Conservation (phyloP, 23 tunicate genomes). For the Ascidia mentula region DNA sequence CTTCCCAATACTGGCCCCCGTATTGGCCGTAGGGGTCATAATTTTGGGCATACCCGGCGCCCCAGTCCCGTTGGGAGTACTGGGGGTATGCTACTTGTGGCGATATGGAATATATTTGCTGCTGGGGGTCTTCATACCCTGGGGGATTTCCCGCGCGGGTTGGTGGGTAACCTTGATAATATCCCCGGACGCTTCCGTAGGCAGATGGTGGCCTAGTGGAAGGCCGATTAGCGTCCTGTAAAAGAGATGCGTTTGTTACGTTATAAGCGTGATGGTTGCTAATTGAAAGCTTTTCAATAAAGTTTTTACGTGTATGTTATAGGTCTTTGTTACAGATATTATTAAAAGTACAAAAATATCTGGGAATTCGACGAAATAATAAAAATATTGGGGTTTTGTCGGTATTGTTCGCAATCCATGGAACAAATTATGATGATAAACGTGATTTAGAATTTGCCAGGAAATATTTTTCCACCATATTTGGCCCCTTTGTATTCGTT, state of each 20-base stretch:
- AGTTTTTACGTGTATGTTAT: too few species aligned
- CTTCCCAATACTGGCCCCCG: constrained; percentile 16
- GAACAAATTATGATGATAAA: too few species aligned
- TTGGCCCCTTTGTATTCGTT: too few species aligned
- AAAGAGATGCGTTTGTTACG: not conserved
- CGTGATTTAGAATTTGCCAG: too few species aligned
- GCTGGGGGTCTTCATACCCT: constrained; percentile 28
- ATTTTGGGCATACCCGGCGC: constrained; percentile 2
- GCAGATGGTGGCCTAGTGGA: constrained; percentile 30
- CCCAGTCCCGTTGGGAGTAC: constrained; percentile 21
- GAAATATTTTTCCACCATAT: too few species aligned
- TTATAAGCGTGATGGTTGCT: too few species aligned
- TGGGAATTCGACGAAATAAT: too few species aligned
- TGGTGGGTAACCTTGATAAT: constrained; percentile 18
- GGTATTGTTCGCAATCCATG: too few species aligned
- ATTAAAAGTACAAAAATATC: too few species aligned
- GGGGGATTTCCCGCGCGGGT: constrained; percentile 1
- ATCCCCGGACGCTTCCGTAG: constrained; percentile 17
- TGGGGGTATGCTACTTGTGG: constrained; percentile 15
- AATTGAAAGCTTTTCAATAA: too few species aligned
- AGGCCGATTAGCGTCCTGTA: constrained; percentile 6
- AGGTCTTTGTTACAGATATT: too few species aligned
- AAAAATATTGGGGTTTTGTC: too few species aligned
- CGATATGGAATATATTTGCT: constrained; percentile 7
- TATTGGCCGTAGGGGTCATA: constrained; percentile 34